Percentiles rank a stretch among this genome's conserved stretches.
Conservation (phyloP, 2,113 vertebrate species). For the Rhipidura dahli region DNA sequence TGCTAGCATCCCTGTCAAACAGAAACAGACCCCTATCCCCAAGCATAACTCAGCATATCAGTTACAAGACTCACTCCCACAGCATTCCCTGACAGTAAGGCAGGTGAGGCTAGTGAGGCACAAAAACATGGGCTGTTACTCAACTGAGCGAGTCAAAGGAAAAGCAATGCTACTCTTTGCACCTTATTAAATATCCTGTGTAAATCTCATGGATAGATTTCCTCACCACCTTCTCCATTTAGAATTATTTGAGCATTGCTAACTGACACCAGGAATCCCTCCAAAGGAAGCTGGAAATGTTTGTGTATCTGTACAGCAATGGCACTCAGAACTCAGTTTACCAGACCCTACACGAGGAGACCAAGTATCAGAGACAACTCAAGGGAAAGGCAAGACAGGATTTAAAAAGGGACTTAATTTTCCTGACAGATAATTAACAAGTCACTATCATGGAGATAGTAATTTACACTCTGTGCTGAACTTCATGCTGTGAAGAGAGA, state of each 20-base stretch:
- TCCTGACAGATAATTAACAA: conserved; percentile 19
- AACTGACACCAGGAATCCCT: background rate
- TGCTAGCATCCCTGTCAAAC: background rate
- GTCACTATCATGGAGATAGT: background rate
- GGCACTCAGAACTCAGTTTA: background rate
- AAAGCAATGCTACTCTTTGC: background rate
- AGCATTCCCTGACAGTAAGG: background rate
- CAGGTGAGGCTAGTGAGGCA: background rate
- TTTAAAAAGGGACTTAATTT: background rate
- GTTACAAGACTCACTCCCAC: background rate
- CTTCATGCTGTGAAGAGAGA: background rate
- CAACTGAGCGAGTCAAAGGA: background rate
- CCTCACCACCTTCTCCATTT: background rate
- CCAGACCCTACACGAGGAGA: background rate
- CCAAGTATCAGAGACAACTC: background rate
- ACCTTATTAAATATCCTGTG: background rate
- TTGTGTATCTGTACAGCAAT: fast-evolving
- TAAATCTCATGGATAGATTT: background rate
- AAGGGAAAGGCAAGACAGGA: background rate
- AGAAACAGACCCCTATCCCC: background rate
- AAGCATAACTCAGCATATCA: background rate
- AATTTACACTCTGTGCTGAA: background rate
- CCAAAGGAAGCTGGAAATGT: background rate
- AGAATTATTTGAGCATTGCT: background rate
- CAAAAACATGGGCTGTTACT: background rate